Percentiles rank a stretch among this genome's conserved stretches.
Evolutionary conservation across 2,797 vertebrate species (phyloP).

Genomic region (Neosilurus hyrtlii): DNA sequence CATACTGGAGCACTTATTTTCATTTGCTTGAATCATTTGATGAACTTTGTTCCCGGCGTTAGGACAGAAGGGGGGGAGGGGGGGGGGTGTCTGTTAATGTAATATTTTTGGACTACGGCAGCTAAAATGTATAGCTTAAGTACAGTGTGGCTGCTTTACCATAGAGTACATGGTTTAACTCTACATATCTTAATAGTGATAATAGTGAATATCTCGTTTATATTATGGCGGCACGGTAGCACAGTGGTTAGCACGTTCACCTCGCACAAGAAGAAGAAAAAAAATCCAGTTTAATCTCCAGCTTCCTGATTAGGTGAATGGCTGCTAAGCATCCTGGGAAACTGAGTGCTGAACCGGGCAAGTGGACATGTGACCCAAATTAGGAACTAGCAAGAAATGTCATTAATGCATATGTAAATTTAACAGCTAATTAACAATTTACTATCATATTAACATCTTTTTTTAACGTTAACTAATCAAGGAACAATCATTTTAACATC

Average conservation of each 20-base stretch:
- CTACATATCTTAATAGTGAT: too few species aligned
- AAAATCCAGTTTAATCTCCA: too few species aligned
- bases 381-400: too few species aligned
- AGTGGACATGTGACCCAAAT: too few species aligned
- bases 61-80: neutral
- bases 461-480: neutral
- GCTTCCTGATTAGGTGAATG: too few species aligned
- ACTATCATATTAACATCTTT: neutral
- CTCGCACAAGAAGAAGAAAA: too few species aligned
- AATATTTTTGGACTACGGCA: neutral
- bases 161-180: neutral
- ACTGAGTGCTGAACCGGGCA: too few species aligned
- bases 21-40: conserved; percentile 29
- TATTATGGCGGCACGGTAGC: too few species aligned
- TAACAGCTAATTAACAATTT: conserved; percentile 1
- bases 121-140: neutral
- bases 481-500: neutral
- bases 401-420: neutral
- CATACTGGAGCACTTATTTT: conserved; percentile 48
- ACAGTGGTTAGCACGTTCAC: too few species aligned
- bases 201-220: too few species aligned
- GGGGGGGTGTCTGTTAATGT: neutral
- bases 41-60: conserved; percentile 31
- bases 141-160: neutral
- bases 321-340: too few species aligned